Evolutionary conservation across 2,888 invertebrate species (phyloP), one percentile per base, ranked within the genome.

Genomic region (Drosophila recens): DNA sequence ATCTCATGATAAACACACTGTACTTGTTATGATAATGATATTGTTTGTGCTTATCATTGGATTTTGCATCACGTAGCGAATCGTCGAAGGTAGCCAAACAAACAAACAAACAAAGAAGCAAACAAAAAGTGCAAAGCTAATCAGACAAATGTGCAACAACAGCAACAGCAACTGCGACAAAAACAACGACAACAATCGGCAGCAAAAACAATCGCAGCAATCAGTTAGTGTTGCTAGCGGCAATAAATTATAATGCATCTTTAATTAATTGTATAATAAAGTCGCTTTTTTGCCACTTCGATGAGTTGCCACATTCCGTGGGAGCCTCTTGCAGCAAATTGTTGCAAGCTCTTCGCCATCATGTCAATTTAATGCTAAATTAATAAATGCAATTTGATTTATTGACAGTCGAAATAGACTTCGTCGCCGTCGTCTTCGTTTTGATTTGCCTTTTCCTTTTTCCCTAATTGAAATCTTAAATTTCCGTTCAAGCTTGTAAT

Each of bases 401-500:
- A 89, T 87, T 80, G 84, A 75, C 76, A 75, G 67, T 27, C 66
- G 49, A 51, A 52, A 67, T 38, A 4, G 17, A n/a, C 30, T 30
- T 30, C 1, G 27, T 23, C 23, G 23, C 4, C 1, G 4, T 63
- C 33, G 48, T 61, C 63, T 56, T 48, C 56, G 45, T 45, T 40
- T 48, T 38, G n/a, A 2, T 48, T 17, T 38, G 15, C 13, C 42
- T 54, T 36, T 45, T 42, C 42, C 20, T 51, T 75, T 51, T 75
- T 66, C 71, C 61, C 80, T 84, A 90, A 91, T 91, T 91, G 88
- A 90, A 91, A 91, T 90, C 87, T 85, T 90, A 87, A 91, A 92
- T 92, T 91, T 92, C 92, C 91, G 92, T 89, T 91, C 91, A 90
- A 81, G 91, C 91, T 87, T 91, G 86, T 91, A 92, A 92, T 92